These are phyloP conservation scores for Metallyticus violacea DNA, from an alignment of 2,888 invertebrate genomes.

Conservation along the genomic window DNA sequence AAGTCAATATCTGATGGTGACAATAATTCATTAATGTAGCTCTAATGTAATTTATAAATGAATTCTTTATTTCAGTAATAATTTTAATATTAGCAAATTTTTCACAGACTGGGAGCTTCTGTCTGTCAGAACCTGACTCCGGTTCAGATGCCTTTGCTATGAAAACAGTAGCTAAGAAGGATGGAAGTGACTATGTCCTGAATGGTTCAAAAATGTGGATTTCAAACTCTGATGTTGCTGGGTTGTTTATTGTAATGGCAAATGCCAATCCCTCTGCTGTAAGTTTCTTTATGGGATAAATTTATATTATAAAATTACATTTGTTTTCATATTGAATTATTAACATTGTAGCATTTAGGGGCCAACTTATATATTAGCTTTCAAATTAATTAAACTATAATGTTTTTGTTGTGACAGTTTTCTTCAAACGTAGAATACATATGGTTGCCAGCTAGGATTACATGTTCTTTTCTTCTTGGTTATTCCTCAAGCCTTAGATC, in stretches of 20 bases:
- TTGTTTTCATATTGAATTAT: too few species aligned
- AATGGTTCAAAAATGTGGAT: conserved; percentile 99
- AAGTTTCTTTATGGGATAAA: conserved; percentile 32
- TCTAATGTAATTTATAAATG: too few species aligned
- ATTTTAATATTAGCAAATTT: conserved; percentile 13
- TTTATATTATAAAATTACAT: not conserved
- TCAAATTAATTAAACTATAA: too few species aligned
- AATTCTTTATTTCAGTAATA: conserved; percentile 10
- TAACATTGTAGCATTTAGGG: too few species aligned
- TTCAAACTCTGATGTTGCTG: conserved; percentile 91
- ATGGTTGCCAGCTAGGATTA: too few species aligned
- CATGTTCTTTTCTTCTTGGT: too few species aligned
- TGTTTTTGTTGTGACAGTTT: too few species aligned
- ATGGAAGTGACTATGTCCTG: conserved; percentile 81
- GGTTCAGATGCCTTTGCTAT: conserved; percentile 96
- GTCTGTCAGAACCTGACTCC: conserved; percentile 83
- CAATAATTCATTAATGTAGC: too few species aligned
- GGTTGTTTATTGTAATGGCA: conserved; percentile 90
- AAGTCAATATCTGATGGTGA: too few species aligned
- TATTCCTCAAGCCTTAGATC: too few species aligned
- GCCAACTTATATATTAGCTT: too few species aligned
- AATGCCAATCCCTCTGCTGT: conserved; percentile 86
- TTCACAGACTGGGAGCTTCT: conserved; percentile 85
- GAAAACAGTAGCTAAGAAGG: conserved; percentile 87
- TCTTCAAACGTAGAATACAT: too few species aligned